A percentile compares a stretch with the other conserved stretches of the same genome.
phyloP scores from a whole-genome alignment of 1,140 invertebrate genomes.

The Bombus confusus region DNA sequence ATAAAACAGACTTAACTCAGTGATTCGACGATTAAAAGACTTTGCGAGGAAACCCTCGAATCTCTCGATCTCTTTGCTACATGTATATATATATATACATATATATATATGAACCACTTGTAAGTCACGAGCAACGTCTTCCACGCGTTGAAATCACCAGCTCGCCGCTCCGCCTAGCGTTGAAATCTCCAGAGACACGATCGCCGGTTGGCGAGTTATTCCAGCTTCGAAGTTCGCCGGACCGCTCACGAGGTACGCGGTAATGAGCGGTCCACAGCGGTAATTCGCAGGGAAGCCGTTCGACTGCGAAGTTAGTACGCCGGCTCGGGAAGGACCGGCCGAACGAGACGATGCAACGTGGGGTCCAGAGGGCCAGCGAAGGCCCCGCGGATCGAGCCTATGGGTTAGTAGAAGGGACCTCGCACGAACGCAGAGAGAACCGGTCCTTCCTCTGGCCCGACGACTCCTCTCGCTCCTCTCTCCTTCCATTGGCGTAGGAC shows the following conservation, averaged over 20 bases:
- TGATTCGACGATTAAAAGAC: neutral
- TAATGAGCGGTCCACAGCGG: conserved; percentile 52
- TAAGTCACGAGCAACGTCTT: no score
- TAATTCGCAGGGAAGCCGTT: conserved; percentile 48
- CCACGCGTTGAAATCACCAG: conserved; percentile 28
- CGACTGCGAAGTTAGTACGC: conserved; percentile 50
- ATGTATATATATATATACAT: no score
- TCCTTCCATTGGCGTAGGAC: conserved; percentile 64
- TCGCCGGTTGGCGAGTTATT: neutral
- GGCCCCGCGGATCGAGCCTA: conserved; percentile 42
- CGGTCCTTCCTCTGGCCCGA: conserved; percentile 63
- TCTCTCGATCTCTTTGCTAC: no score
- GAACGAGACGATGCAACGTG: conserved; percentile 46
- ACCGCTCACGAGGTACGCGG: conserved; percentile 31
- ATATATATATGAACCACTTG: neutral
- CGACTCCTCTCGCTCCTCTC: conserved; percentile 45
- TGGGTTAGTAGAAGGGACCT: conserved; percentile 54
- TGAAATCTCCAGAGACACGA: conserved; percentile 34
- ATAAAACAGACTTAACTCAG: neutral
- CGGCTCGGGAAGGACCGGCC: conserved; percentile 35
- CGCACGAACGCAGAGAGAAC: conserved; percentile 66
- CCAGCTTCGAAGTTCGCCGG: conserved; percentile 6
- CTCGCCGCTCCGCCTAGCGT: neutral
- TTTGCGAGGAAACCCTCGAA: neutral
- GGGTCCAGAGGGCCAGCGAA: conserved; percentile 46